phyloP scores from a whole-genome alignment of 2,797 vertebrate genomes.

The Rallus crepitans region DNA sequence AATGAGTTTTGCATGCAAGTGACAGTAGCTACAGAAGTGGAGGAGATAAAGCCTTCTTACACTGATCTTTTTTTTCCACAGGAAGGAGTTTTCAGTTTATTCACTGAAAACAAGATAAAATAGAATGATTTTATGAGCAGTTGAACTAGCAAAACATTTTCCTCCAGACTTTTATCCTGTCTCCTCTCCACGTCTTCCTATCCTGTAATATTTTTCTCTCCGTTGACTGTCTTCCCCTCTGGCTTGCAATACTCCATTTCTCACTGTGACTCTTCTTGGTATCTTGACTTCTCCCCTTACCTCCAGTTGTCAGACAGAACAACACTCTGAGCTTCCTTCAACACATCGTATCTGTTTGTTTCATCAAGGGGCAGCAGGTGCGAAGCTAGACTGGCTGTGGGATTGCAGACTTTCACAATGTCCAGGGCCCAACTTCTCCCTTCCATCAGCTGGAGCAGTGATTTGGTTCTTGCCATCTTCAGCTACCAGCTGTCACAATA shows the following conservation, averaged over 20 bases:
- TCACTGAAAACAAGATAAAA: background rate
- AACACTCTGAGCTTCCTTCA: background rate
- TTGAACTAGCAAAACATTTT: background rate
- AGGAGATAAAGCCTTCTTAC: background rate
- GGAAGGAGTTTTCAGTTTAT: background rate
- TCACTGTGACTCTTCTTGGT: background rate
- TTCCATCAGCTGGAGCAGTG: background rate
- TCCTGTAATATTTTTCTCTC: background rate
- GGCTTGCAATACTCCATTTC: background rate
- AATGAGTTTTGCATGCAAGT: background rate
- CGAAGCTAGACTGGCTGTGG: rapidly evolving
- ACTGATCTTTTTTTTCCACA: background rate
- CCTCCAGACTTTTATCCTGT: background rate
- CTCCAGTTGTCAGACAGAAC: background rate
- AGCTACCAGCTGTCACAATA: background rate
- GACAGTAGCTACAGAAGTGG: background rate
- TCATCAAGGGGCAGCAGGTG: background rate
- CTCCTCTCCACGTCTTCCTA: background rate
- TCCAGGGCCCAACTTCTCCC: background rate
- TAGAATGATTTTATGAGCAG: background rate
- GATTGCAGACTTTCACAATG: background rate
- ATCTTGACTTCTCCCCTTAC: background rate
- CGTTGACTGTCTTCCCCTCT: background rate
- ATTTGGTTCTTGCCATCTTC: background rate
- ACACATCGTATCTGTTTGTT: rapidly evolving